phyloP scores from a whole-genome alignment of 1,140 invertebrate genomes.

The Oryctes rhinoceros region DNA sequence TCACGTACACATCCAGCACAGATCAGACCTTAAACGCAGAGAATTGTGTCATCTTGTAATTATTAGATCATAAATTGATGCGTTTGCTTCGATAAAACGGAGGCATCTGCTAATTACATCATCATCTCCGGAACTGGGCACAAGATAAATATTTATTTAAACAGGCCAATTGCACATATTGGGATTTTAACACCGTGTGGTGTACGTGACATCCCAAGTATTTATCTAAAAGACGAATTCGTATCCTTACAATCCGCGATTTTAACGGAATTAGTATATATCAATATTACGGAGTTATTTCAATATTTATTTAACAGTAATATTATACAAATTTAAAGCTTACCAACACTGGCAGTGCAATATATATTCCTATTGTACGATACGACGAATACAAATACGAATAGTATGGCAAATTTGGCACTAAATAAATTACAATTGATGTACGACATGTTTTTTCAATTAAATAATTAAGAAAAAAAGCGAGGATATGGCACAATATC shows the following conservation, averaged over 20 bases:
- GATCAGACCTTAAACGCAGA: no score
- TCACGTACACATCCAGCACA: no score
- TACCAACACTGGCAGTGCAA: background rate
- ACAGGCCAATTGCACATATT: background rate
- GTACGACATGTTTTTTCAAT: background rate
- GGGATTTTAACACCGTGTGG: background rate
- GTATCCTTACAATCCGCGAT: background rate
- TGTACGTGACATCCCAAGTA: background rate
- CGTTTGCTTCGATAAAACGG: no score
- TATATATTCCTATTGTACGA: background rate
- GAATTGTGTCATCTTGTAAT: no score
- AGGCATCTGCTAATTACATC: no score
- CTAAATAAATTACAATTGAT: background rate
- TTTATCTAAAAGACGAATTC: background rate
- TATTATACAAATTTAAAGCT: background rate
- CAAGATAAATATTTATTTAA: constrained; percentile 1
- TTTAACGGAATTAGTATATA: background rate
- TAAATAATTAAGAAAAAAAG: background rate
- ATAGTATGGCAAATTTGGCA: background rate
- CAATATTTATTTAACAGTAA: background rate
- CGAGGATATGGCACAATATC: background rate
- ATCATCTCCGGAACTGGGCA: background rate
- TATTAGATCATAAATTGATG: no score
- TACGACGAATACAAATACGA: background rate
- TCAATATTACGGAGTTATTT: background rate